Conservation (phyloP, 2,113 vertebrate genomes). For the Delphinus delphis region DNA sequence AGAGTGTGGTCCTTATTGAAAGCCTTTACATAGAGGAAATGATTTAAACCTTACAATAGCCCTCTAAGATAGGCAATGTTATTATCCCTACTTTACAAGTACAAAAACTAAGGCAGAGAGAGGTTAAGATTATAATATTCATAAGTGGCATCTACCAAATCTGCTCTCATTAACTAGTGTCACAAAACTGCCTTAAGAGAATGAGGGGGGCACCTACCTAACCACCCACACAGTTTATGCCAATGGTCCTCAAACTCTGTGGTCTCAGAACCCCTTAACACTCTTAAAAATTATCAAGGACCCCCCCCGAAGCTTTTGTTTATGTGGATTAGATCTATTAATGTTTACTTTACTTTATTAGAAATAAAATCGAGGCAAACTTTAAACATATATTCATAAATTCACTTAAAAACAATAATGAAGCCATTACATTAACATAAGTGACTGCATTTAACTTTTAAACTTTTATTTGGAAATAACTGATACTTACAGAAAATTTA, state of each 20-base stretch:
- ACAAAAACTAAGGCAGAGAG: background rate
- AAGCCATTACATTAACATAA: background rate
- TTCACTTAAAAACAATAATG: background rate
- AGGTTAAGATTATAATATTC: background rate
- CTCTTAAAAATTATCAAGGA: background rate
- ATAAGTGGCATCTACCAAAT: background rate
- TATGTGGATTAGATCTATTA: background rate
- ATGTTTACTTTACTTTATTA: background rate
- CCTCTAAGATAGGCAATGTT: background rate
- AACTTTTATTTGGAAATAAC: background rate
- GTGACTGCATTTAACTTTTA: background rate
- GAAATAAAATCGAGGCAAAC: background rate
- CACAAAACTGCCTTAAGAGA: background rate
- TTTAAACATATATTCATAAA: background rate
- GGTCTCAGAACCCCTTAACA: background rate
- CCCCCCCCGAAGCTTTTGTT: background rate
- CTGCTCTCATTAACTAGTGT: background rate
- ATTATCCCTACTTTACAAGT: background rate
- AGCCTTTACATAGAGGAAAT: background rate
- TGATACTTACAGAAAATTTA: background rate
- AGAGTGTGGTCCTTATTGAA: background rate
- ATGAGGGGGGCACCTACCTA: background rate
- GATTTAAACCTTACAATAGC: background rate
- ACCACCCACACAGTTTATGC: background rate
- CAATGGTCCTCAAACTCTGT: background rate